Evolutionary conservation across 2,113 vertebrate genomes (phyloP).

Genomic region (Phrynocephalus versicolor): DNA sequence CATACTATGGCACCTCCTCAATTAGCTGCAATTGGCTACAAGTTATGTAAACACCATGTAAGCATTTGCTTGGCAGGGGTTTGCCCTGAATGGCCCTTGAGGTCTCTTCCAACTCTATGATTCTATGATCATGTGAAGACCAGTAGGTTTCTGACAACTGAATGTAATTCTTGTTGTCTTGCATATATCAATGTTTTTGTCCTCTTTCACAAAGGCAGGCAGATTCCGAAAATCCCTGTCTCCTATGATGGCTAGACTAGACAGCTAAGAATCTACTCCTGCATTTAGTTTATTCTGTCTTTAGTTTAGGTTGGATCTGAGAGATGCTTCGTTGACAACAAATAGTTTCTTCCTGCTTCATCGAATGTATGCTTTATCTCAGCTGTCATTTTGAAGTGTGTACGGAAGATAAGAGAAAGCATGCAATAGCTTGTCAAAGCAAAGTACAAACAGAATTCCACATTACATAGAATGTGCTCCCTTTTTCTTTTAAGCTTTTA

Average conservation of each 20-base stretch:
- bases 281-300: background rate
- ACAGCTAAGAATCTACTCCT: background rate
- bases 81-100: too few relatives aligned
- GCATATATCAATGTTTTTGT: background rate
- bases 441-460: background rate
- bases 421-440: background rate
- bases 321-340: background rate
- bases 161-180: background rate
- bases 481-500: background rate
- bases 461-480: background rate
- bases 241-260: background rate
- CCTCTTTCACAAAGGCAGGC: background rate
- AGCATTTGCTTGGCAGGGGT: too few relatives aligned
- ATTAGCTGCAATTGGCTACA: background rate
- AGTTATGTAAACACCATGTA: too few relatives aligned
- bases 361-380: too few relatives aligned
- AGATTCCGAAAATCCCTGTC: background rate
- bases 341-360: background rate
- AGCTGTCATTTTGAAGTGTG: background rate
- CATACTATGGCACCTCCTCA: background rate
- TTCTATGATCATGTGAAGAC: too few relatives aligned
- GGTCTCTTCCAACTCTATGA: too few relatives aligned
- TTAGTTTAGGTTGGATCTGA: background rate
- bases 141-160: too few relatives aligned
- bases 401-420: constrained; percentile 5